A percentile compares a stretch with the other conserved stretches of the same genome.
Evolutionary conservation across 2,888 invertebrate genomes (phyloP).

Genomic region (Erebia palarica): DNA sequence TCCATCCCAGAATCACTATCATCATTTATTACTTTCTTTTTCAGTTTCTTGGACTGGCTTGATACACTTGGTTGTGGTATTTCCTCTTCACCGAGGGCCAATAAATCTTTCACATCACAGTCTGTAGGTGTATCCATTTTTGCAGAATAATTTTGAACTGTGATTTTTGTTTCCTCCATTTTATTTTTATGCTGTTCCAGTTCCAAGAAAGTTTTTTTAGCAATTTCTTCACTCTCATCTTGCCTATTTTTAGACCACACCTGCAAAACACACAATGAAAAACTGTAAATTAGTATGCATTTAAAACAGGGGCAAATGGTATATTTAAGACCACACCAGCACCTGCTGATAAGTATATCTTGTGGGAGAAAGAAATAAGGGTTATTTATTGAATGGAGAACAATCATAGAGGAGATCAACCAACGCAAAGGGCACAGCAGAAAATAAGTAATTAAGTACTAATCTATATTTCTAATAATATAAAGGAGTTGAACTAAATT

Average conservation of each 20-base stretch:
- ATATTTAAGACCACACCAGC: no score
- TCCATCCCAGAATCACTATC: conserved; percentile 85
- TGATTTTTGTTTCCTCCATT: conserved; percentile 83
- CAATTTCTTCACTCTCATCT: conserved; percentile 71
- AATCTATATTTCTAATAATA: no score
- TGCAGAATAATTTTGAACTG: conserved; percentile 75
- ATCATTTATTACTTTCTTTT: conserved; percentile 53
- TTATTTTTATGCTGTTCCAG: conserved; percentile 83
- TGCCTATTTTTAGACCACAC: conserved; percentile 63
- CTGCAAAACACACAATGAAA: conserved; percentile 44
- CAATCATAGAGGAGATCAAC: no score
- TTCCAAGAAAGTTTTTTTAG: conserved; percentile 77
- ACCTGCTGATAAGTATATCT: no score
- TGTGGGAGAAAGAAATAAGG: no score
- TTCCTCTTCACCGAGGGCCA: conserved; percentile 85
- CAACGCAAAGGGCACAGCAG: no score
- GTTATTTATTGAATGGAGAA: no score
- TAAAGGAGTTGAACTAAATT: no score
- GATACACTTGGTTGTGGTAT: conserved; percentile 41
- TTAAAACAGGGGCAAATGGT: no score
- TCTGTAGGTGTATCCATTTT: conserved; percentile 49
- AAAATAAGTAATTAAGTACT: no score
- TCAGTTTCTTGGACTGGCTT: conserved; percentile 51
- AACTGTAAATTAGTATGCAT: background rate
- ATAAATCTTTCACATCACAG: conserved; percentile 83